phyloP scores from a whole-genome alignment of 2,113 vertebrate genomes.

The Pterocles gutturalis region DNA sequence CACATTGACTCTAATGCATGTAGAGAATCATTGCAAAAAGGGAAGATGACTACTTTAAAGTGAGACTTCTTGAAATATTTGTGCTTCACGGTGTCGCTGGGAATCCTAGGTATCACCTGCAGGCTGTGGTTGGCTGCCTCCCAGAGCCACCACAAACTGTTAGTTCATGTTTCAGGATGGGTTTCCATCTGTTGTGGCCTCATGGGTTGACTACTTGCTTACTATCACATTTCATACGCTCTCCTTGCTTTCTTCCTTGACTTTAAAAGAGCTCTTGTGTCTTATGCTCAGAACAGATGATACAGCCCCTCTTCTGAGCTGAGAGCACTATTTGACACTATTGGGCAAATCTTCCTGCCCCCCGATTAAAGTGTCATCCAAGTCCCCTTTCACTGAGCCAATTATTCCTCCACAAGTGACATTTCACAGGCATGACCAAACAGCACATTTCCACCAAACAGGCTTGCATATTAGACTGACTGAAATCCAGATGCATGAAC shows the following conservation, averaged over 20 bases:
- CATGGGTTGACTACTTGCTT: neutral
- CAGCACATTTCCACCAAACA: neutral
- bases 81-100: neutral
- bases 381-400: neutral
- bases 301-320: neutral
- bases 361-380: neutral
- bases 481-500: neutral
- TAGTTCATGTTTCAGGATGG: neutral
- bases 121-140: neutral
- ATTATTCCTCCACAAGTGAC: neutral
- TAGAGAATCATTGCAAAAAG: neutral
- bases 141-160: neutral
- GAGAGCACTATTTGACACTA: neutral
- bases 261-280: neutral
- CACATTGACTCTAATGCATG: neutral
- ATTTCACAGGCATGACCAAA: neutral
- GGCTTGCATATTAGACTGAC: neutral
- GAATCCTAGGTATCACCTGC: neutral
- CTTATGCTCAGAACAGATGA: neutral
- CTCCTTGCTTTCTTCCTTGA: neutral
- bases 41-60: neutral
- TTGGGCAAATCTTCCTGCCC: neutral
- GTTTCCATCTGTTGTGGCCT: neutral
- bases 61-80: neutral
- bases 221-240: neutral